A percentile compares a stretch with the other conserved stretches of the same genome.
Evolutionary conservation across 2,888 invertebrate genomes (phyloP).

Genomic region (Abrostola triplasia): DNA sequence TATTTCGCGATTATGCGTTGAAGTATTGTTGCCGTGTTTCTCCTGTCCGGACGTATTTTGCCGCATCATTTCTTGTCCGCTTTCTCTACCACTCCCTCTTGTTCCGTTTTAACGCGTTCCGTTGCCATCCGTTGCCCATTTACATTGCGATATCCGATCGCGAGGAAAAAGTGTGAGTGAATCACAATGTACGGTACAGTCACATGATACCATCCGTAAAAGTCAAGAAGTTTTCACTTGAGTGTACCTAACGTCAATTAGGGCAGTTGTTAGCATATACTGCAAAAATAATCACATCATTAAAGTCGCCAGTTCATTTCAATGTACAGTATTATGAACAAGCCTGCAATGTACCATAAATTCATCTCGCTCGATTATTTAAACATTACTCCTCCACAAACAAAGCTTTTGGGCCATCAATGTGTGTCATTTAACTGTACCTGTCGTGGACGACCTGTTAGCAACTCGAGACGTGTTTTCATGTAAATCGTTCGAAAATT

Average conservation of each 20-base stretch:
- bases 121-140: slow-evolving; percentile 32
- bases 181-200: neutral
- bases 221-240: no score
- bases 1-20: slow-evolving; percentile 68
- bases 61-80: slow-evolving; percentile 70
- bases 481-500: slow-evolving; percentile 32
- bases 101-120: slow-evolving; percentile 54
- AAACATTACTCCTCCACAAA: slow-evolving; percentile 47
- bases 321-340: neutral
- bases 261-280: neutral
- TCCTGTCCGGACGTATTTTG: slow-evolving; percentile 53
- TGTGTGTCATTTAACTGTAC: slow-evolving; percentile 78
- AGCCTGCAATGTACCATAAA: slow-evolving; percentile 20
- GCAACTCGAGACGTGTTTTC: slow-evolving; percentile 43
- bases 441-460: slow-evolving; percentile 77
- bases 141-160: slow-evolving; percentile 13
- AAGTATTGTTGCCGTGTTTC: slow-evolving; percentile 59
- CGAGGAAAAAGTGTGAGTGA: neutral
- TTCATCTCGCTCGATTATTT: slow-evolving; percentile 42
- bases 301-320: neutral
- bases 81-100: slow-evolving; percentile 64
- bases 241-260: neutral
- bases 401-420: slow-evolving; percentile 63
- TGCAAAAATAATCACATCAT: neutral
- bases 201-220: no score